Evolutionary conservation across 2,888 invertebrate species (phyloP), one percentile per base, ranked within the genome.

Genomic region (Lymantria dispar): DNA sequence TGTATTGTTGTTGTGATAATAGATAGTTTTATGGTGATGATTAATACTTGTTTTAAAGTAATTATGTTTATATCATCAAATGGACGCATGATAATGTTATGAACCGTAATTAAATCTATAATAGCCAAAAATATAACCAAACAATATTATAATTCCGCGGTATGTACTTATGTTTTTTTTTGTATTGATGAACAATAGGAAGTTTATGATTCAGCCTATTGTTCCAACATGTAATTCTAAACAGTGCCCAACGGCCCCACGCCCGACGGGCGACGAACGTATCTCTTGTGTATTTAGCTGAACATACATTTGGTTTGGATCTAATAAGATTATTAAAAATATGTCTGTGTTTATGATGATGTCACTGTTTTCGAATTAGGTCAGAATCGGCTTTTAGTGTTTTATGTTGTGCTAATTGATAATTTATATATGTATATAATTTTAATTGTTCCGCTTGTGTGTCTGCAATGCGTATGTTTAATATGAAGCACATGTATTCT

Each of bases 351-450:
- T 43, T 9, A 47, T 56, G 61, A 54, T 63, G 63, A 63, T 63
- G 61, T 64, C 63, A 63, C 43, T 47, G 9, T 37, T n/a, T 15
- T 37, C 50, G 53, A 61, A 47, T 57, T 54, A 54, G 61, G 63
- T 52, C 64, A 54, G 15, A 36, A 2, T 36, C 47, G 45, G 51
- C 55, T 48, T 46, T 39, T 29, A 33, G 47, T 33, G 9, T 31
- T 31, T 3, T 46, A 13, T 39, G 46, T 42, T 14, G 13, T 38
- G 45, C 38, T 38, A 45, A 43, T 50, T 38, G 43, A 8, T 7
- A 1, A 8, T 9, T 38, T 22, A 5, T 22, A n/a, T 39, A 30
- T 44, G 43, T 30, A n/a, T 40, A 3, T 38, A 10, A 7, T 15
- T 10, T 30, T 12, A 12, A 15, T 33, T 47, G 22, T 0, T 31